Conservation (phyloP, 1,140 invertebrate species). For the Psilanteris sp. region DNA sequence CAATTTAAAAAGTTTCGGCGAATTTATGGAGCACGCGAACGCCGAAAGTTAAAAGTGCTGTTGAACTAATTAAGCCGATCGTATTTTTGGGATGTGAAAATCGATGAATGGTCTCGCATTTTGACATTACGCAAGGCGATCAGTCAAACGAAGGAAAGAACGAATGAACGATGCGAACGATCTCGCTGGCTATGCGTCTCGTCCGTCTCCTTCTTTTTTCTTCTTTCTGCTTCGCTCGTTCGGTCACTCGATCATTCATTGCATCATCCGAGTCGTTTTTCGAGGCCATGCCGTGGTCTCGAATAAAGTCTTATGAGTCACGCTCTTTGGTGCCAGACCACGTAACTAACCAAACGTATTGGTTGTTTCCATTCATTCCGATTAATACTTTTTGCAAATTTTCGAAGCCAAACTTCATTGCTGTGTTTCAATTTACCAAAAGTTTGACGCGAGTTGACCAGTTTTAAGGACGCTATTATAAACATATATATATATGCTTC, state of each 20-base stretch:
- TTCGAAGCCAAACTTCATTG: no score
- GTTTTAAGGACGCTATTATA: no score
- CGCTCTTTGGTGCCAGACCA: slow-evolving; percentile 44
- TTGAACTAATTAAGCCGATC: no score
- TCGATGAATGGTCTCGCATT: slow-evolving; percentile 58
- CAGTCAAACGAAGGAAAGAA: slow-evolving; percentile 36
- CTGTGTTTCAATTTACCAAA: no score
- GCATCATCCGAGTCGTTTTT: slow-evolving; percentile 65
- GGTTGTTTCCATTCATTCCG: slow-evolving; percentile 47
- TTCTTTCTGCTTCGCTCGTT: slow-evolving; percentile 35
- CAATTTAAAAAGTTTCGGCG: no score
- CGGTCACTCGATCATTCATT: slow-evolving; percentile 67
- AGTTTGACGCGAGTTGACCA: no score
- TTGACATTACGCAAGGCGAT: slow-evolving; percentile 60
- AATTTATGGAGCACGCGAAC: no score
- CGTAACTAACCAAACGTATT: slow-evolving; percentile 59
- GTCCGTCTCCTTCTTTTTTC: slow-evolving; percentile 21
- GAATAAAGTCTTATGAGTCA: slow-evolving; percentile 64
- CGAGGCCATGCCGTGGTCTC: slow-evolving; percentile 66
- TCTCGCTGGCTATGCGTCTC: slow-evolving; percentile 3
- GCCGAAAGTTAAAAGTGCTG: no score
- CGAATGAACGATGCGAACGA: slow-evolving; percentile 6
- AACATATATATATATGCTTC: no score
- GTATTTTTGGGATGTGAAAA: slow-evolving; percentile 45
- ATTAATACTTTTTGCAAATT: slow-evolving; percentile 27